Conservation (phyloP, 1,140 invertebrate genomes). For the Heterodera schachtii region DNA sequence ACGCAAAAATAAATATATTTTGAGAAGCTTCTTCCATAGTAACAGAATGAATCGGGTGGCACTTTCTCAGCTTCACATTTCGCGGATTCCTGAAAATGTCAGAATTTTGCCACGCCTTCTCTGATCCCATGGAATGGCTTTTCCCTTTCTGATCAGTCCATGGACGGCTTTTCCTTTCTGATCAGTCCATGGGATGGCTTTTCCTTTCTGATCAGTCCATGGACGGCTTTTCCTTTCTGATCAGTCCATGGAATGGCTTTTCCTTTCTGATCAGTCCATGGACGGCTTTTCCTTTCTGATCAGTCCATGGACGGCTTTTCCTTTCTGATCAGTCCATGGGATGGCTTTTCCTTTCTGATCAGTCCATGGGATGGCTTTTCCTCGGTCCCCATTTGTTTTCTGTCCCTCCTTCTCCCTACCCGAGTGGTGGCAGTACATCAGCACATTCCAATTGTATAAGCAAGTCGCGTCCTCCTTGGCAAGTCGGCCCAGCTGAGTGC, state of each 20-base stretch:
- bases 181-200: too few species aligned
- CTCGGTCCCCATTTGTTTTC: too few species aligned
- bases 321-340: too few species aligned
- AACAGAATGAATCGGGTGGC: not conserved
- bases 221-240: not conserved
- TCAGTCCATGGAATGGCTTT: too few species aligned
- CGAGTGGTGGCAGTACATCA: conserved; percentile 56
- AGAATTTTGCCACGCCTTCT: too few species aligned
- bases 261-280: not conserved
- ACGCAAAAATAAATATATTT: not conserved
- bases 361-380: not conserved
- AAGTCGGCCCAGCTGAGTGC: conserved; percentile 43
- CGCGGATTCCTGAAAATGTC: not conserved
- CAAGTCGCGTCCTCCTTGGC: conserved; percentile 48
- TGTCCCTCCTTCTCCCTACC: conserved; percentile 9
- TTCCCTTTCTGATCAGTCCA: too few species aligned
- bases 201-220: too few species aligned
- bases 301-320: too few species aligned
- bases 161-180: too few species aligned
- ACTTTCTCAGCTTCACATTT: conserved; percentile 1
- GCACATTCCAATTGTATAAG: conserved; percentile 56
- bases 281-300: too few species aligned
- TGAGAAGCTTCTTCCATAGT: not conserved
- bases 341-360: not conserved
- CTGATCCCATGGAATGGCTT: too few species aligned